Base-by-base conservation (phyloP, 2,113 vertebrate genomes). In the Coryphaenoides rupestris region DNA sequence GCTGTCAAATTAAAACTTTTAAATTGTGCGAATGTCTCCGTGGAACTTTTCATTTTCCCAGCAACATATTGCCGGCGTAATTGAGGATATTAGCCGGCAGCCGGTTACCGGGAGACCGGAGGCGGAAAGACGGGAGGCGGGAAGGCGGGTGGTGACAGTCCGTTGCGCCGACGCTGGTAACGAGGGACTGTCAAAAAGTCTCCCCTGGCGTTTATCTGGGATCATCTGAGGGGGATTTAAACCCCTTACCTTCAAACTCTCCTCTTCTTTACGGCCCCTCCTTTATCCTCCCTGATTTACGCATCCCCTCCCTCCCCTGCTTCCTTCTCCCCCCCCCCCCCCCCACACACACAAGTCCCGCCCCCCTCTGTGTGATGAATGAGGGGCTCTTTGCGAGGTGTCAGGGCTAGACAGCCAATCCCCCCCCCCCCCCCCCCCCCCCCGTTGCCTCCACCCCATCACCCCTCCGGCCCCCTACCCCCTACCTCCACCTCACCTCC, bases 241-340 rank as follows among this genome's bases (percentile, higher is more conserved):
- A 82, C 81, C 84, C 86, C 85, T 86, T 86, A 89, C 86, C 88
- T 89, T 89, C 88, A 84, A 86, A 75, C 83, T 85, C 28, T 84
- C 73, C 82, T 82, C n/a, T 86, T 80, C 80, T 89, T 87, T 86
- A 85, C 49, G 72, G n/a, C n/a, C n/a, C n/a, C n/a, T 85, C 82
- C 84, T 89, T 89, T 86, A 86, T 87, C 86, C 84, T 60, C 78
- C 61, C 75, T 89, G 89, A 89, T 90, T 89, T 89, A 88, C 79
- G 66, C n/a, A n/a, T n/a, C n/a, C n/a, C n/a, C n/a, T n/a, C n/a
- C n/a, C n/a, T n/a, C n/a, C n/a, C n/a, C n/a, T n/a, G n/a, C n/a
- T n/a, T n/a, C n/a, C n/a, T n/a, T n/a, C n/a, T n/a, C n/a, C n/a
- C n/a, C n/a, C n/a, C n/a, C n/a, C n/a, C n/a, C n/a, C n/a, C n/a